These are phyloP conservation scores for Pinna nobilis DNA, from an alignment of 1,140 invertebrate species.

Conservation along the genomic window DNA sequence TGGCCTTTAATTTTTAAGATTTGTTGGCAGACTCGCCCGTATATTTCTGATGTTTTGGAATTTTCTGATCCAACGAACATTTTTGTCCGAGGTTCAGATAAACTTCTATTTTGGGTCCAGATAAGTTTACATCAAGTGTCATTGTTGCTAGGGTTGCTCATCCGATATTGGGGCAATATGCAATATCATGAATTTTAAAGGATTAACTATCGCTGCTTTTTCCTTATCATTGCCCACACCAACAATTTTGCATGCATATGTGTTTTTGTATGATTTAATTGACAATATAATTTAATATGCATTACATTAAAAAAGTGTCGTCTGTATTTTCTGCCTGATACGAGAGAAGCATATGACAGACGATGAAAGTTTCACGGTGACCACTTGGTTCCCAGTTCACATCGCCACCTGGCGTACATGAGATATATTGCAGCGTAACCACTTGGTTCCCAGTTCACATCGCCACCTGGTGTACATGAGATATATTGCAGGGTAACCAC, in stretches of 20 bases:
- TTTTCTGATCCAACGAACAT: not conserved
- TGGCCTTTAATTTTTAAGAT: not conserved
- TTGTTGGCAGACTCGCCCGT: not conserved
- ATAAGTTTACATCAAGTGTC: not conserved
- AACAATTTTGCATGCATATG: too few relatives aligned
- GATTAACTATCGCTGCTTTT: too few relatives aligned
- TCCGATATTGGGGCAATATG: not conserved
- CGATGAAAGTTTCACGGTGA: not conserved
- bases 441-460: too few relatives aligned
- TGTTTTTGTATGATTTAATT: not conserved
- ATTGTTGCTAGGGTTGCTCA: not conserved
- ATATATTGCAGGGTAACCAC: too few relatives aligned
- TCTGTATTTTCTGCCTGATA: too few relatives aligned
- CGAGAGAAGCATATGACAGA: too few relatives aligned
- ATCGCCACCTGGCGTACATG: too few relatives aligned
- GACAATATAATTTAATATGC: not conserved
- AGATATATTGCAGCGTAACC: too few relatives aligned
- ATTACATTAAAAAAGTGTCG: not conserved
- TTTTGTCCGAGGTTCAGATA: not conserved
- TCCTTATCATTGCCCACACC: too few relatives aligned
- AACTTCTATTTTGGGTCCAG: conserved; percentile 7
- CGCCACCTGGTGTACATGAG: too few relatives aligned
- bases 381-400: too few relatives aligned
- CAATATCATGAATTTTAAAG: not conserved
- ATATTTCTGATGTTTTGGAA: not conserved